These are phyloP conservation scores for Petrosia ficiformis DNA, from an alignment of 37 sponge, comb jelly and placozoan genomes.

Conservation along the genomic window DNA sequence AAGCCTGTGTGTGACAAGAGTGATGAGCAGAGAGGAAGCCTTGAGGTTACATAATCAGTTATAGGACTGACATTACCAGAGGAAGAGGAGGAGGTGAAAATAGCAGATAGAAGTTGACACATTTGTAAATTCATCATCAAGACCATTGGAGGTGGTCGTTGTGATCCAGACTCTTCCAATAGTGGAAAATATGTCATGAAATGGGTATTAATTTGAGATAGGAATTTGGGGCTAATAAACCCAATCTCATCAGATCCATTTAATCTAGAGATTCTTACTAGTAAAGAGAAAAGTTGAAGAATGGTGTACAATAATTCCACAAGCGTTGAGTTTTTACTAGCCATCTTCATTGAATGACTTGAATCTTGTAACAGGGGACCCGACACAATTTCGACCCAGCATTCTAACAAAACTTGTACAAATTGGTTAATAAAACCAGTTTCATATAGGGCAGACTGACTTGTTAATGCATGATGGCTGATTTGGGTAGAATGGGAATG, in stretches of 20 bases:
- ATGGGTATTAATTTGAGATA: not conserved
- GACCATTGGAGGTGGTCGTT: not conserved
- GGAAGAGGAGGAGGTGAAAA: not conserved
- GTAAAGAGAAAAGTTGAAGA: not conserved
- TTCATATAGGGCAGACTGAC: no score
- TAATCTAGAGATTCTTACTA: not conserved
- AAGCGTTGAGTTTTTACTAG: not conserved
- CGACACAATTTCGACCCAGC: slow-evolving; percentile 32
- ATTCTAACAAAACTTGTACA: slow-evolving; percentile 12
- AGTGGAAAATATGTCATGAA: slow-evolving; percentile 21
- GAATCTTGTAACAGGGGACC: not conserved
- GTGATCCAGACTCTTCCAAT: not conserved
- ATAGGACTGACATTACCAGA: not conserved
- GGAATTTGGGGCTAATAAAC: not conserved
- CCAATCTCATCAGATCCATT: not conserved
- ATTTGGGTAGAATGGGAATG: no score
- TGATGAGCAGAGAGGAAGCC: no score
- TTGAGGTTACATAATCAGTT: not conserved
- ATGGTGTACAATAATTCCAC: slow-evolving; percentile 7
- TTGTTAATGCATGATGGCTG: no score
- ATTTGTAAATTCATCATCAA: not conserved
- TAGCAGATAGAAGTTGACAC: not conserved
- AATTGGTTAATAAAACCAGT: not conserved
- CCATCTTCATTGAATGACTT: not conserved
- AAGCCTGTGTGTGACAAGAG: no score